Base-by-base conservation (phyloP, 2,797 vertebrate species). In the Enoplosus armatus region DNA sequence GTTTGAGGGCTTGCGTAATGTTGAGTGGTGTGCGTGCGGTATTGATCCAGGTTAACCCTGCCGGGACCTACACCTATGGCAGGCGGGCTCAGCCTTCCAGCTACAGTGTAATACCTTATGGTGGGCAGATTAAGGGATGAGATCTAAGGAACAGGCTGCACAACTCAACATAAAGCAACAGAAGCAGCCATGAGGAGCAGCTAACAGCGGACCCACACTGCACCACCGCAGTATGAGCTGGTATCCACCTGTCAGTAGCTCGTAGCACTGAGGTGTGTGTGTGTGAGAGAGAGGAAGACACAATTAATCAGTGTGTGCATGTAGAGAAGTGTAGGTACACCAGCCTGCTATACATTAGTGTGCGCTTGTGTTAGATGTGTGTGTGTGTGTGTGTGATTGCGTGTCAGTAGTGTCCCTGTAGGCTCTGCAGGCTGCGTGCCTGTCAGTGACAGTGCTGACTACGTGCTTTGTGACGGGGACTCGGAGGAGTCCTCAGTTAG, bases 111-210 rank as follows among this genome's bases (percentile, higher is more conserved):
- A 92, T 85, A 89, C 89, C 90, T 85, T 83, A 82, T 85, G 87
- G 86, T 69, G 48, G 80, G 80, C 89, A 94, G 93, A 95, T 94
- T 95, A 94, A 90, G 85, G 93, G 92, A 94, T 93, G 93, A 93
- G 90, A 89, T 77, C 85, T 79, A 64, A 93, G 83, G 87, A 89
- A 84, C 84, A 81, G 55, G 81, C 83, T 73, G 80, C 82, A 88
- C 90, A 71, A 82, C 83, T 85, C 85, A 68, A 86, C 88, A 59
- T 83, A 87, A 87, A 89, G 87, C 85, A 84, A 61, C 56, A 72
- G 82, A 45, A 73, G 88, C 81, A 77, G 87, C 89, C 84, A 86
- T 83, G 92, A 91, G 89, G 85, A 93, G 89, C 88, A 85, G 85
- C 85, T 82, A 67, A 47, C 75, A 58, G 71, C 69, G 71, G 85